phyloP scores from a whole-genome alignment of 2,888 invertebrate genomes.

The Eilema griseolum region DNA sequence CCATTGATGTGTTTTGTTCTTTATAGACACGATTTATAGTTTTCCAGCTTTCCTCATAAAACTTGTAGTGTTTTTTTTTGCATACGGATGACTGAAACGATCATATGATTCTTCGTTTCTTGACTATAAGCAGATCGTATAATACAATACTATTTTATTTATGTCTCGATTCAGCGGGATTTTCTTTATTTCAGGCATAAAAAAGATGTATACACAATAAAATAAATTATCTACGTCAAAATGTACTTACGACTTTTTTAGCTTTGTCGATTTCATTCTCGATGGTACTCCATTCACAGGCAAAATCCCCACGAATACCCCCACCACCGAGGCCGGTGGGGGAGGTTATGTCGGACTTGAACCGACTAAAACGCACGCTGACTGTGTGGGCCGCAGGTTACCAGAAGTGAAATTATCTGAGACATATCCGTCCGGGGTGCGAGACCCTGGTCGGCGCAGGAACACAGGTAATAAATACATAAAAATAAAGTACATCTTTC shows the following conservation, averaged over 20 bases:
- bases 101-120: neutral
- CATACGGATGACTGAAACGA: neutral
- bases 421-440: too few relatives aligned
- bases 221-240: neutral
- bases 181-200: neutral
- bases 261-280: neutral
- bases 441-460: too few relatives aligned
- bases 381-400: too few relatives aligned
- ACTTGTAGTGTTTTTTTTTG: neutral
- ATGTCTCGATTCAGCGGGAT: neutral
- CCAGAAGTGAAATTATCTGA: too few relatives aligned
- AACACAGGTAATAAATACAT: too few relatives aligned
- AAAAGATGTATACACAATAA: neutral
- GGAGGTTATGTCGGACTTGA: too few relatives aligned
- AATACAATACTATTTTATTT: neutral
- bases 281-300: neutral
- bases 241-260: neutral
- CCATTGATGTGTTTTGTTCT: neutral
- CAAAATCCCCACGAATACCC: too few relatives aligned
- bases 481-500: neutral
- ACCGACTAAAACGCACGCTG: too few relatives aligned
- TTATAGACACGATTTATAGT: neutral
- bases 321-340: too few relatives aligned
- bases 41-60: neutral
- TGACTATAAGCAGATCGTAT: neutral